Conservation (phyloP, 1,140 invertebrate species). For the Hyles euphorbiae region DNA sequence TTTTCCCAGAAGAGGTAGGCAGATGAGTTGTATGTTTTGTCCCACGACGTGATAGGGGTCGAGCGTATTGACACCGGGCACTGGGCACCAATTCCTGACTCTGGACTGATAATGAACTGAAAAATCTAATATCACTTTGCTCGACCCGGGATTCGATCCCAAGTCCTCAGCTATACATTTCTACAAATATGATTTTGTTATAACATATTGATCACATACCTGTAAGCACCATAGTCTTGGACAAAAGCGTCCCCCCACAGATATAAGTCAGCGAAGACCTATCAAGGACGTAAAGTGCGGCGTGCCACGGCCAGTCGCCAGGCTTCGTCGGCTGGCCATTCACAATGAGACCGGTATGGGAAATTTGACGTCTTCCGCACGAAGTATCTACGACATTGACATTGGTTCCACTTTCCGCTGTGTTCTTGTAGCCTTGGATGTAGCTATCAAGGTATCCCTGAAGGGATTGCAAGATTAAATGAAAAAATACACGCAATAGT, state of each 20-base stretch:
- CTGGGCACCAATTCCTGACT: too few relatives aligned
- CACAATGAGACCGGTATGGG: neutral
- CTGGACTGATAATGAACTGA: too few relatives aligned
- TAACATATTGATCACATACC: conserved; percentile 21
- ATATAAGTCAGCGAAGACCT: conserved; percentile 49
- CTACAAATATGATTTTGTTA: too few relatives aligned
- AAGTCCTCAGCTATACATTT: too few relatives aligned
- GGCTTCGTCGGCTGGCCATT: neutral
- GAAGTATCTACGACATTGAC: too few relatives aligned
- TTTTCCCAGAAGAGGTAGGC: too few relatives aligned
- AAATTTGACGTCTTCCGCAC: neutral
- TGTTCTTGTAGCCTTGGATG: conserved; percentile 25
- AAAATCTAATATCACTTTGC: too few relatives aligned
- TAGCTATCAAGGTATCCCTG: conserved; percentile 28
- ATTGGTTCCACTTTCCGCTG: conserved; percentile 16
- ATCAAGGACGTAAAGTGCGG: conserved; percentile 85
- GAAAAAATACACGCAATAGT: too few relatives aligned
- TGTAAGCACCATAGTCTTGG: conserved; percentile 39
- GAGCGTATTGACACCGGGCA: too few relatives aligned
- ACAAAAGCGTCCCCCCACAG: conserved; percentile 52
- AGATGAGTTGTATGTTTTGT: too few relatives aligned
- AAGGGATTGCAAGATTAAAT: conserved; percentile 5
- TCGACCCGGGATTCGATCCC: too few relatives aligned
- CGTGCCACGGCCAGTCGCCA: conserved; percentile 93
- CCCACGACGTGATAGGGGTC: too few relatives aligned